Base-by-base conservation (phyloP, 2,888 invertebrate genomes). In the Adelphocoris suturalis region DNA sequence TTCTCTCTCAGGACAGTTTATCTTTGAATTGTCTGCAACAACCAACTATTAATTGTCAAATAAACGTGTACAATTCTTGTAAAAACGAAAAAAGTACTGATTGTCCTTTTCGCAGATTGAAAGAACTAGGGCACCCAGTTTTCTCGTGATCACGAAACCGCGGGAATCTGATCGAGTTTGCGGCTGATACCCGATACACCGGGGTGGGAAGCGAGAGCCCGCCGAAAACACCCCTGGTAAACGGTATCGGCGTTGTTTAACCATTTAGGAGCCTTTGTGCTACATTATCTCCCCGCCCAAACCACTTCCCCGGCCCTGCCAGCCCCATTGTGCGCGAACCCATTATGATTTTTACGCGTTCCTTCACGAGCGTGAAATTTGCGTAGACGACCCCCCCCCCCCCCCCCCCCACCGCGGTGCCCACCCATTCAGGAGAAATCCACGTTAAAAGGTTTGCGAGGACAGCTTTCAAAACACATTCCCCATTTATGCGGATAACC, bases 221-320 rank as follows among this genome's bases (percentile, higher is more conserved):
- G 19, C 68, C 23, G 27, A 68, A 68, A 68, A 19, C 19, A 19
- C 68, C 27, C 68, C 11, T 7, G 23, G 23, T 68, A 23, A 68
- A 68, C 68, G 68, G 23, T 68, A 68, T 68, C 68, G 68, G 68
- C 68, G 68, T 68, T 68, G 68, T 68, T 68, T 68, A 68, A 68
- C 68, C 68, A 68, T 68, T 68, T 68, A 68, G 68, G 68, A 23
- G 23, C 68, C 68, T 68, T 68, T 68, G 68, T 68, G 68, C 19
- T 68, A 23, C 68, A 68, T 68, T 68, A 68, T 68, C 68, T 68
- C 0, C 23, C 68, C 19, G 23, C 68, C 19, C 11, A 68, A 68
- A 19, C 19, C 61, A 2, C 68, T 68, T 19, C 12, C 12, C 61
- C n/a, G n/a, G n/a, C 3, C 61, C 61, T 16, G 19, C 19, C n/a